Percentiles rank a stretch among this genome's conserved stretches.
Evolutionary conservation across 1,140 invertebrate genomes (phyloP).

Genomic region (Drosophila athabasca): DNA sequence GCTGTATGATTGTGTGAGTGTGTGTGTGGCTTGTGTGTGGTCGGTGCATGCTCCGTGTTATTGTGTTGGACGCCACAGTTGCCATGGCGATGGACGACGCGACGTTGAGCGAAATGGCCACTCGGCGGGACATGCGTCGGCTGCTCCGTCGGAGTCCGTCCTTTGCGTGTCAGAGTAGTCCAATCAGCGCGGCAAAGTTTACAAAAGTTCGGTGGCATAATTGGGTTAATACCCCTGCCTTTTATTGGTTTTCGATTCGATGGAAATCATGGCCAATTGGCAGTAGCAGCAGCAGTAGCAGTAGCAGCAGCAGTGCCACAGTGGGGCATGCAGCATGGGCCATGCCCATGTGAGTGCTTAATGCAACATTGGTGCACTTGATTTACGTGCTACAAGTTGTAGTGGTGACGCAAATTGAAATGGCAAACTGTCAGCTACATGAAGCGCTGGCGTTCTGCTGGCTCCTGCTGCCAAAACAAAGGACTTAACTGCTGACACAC

Average conservation of each 20-base stretch:
- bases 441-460: slow-evolving; percentile 11
- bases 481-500: slow-evolving; percentile 60
- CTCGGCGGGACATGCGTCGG: slow-evolving; percentile 35
- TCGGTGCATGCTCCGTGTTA: slow-evolving; percentile 79
- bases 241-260: slow-evolving; percentile 63
- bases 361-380: too few relatives aligned
- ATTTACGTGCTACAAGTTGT: slow-evolving; percentile 23
- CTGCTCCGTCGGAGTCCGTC: background rate
- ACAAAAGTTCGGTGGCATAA: slow-evolving; percentile 62
- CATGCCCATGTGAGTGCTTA: too few relatives aligned
- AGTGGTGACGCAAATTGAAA: slow-evolving; percentile 55
- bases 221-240: slow-evolving; percentile 71
- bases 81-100: slow-evolving; percentile 43
- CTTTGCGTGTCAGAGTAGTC: slow-evolving; percentile 56
- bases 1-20: background rate
- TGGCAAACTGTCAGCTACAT: slow-evolving; percentile 52
- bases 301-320: too few relatives aligned
- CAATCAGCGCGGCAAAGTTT: slow-evolving; percentile 48
- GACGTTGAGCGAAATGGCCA: slow-evolving; percentile 44
- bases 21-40: slow-evolving; percentile 14
- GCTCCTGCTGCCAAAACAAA: slow-evolving; percentile 51
- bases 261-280: slow-evolving; percentile 28
- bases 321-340: background rate
- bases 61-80: slow-evolving; percentile 73
- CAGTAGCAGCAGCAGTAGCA: background rate